Conservation (phyloP, 2,797 vertebrate species). For the Cacajao melanocephalus region DNA sequence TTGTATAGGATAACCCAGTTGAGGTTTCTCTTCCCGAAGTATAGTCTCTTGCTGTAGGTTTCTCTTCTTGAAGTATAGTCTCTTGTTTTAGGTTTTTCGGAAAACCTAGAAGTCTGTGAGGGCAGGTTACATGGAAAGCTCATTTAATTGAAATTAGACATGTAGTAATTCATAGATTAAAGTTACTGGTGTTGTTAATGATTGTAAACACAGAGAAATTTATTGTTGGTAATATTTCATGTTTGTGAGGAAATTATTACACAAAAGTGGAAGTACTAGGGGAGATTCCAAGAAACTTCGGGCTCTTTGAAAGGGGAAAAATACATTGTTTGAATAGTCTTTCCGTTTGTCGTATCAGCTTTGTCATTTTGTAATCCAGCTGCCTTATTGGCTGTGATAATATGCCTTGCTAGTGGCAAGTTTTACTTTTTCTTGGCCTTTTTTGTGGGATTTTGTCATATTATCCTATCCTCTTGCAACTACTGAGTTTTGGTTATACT, state of each 20-base stretch:
- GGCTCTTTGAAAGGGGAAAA: not conserved
- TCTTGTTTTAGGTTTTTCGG: not conserved
- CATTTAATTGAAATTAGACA: not conserved
- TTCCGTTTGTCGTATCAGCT: not conserved
- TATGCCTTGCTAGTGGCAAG: not conserved
- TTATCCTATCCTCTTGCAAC: not conserved
- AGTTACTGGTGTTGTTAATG: not conserved
- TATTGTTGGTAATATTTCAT: not conserved
- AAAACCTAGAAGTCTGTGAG: not conserved
- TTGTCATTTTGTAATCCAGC: not conserved
- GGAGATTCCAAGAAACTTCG: not conserved
- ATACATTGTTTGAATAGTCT: not conserved
- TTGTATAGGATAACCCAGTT: fast-evolving
- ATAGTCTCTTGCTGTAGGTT: not conserved
- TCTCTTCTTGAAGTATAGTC: not conserved
- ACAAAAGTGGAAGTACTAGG: not conserved
- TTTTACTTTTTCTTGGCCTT: not conserved
- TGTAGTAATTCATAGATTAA: not conserved
- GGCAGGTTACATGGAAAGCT: not conserved
- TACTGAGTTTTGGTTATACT: not conserved
- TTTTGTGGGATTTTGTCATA: not conserved
- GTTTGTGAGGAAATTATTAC: not conserved
- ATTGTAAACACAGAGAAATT: not conserved
- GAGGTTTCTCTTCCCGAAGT: not conserved
- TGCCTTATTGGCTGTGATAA: not conserved